Evolutionary conservation across 2,797 vertebrate species (phyloP).

Genomic region (Danio jaintianensis): DNA sequence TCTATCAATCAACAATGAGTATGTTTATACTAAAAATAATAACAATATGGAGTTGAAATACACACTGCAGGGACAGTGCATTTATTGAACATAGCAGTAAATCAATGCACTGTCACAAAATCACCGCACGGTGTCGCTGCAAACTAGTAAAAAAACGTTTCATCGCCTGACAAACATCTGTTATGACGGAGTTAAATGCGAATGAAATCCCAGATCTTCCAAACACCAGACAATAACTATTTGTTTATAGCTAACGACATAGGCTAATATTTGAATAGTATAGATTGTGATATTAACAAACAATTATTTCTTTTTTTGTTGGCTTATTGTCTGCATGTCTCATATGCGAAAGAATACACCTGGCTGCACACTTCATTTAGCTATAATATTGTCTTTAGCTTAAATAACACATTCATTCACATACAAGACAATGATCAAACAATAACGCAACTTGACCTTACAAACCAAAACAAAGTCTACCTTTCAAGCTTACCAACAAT

Average conservation of each 20-base stretch:
- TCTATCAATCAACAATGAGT: too few relatives aligned
- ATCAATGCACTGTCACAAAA: not conserved
- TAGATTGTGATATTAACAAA: not conserved
- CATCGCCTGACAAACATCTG: not conserved
- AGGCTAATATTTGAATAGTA: too few relatives aligned
- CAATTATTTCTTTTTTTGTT: not conserved
- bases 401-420: not conserved
- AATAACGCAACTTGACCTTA: too few relatives aligned
- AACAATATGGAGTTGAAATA: too few relatives aligned
- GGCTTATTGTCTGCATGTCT: not conserved
- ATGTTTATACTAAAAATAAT: too few relatives aligned
- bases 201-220: not conserved
- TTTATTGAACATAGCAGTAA: not conserved
- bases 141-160: not conserved
- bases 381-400: not conserved
- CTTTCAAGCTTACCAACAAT: not conserved
- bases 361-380: not conserved
- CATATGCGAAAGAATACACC: not conserved
- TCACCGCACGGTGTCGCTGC: conserved; percentile 4
- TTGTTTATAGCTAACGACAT: not conserved
- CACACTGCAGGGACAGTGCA: too few relatives aligned
- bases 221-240: not conserved
- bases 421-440: not conserved
- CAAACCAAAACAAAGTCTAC: not conserved
- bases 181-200: not conserved